Conservation (phyloP, 2,888 invertebrate genomes). For the Xestia rhomboidea region DNA sequence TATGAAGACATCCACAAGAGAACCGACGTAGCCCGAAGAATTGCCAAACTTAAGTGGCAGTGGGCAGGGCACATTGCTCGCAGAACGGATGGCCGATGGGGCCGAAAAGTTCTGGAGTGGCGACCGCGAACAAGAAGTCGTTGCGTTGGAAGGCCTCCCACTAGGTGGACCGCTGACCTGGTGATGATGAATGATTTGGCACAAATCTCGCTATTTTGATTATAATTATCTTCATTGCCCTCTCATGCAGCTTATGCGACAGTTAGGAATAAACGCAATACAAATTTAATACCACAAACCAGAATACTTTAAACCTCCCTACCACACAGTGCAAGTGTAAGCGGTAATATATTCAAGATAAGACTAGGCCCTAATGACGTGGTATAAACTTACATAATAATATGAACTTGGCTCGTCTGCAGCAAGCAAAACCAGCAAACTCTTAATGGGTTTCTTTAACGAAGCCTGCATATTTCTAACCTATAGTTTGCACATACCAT, state of each 20-base stretch:
- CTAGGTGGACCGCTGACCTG: no score
- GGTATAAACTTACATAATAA: neutral
- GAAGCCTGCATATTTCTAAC: neutral
- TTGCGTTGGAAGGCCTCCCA: no score
- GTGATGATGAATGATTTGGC: neutral
- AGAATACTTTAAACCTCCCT: neutral
- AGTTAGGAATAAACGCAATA: neutral
- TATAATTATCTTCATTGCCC: neutral
- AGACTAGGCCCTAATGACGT: neutral
- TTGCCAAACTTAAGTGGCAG: no score
- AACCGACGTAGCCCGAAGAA: no score
- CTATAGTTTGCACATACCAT: neutral
- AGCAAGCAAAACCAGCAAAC: constrained; percentile 3
- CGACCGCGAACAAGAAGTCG: no score
- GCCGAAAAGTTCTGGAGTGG: no score
- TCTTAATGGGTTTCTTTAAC: neutral
- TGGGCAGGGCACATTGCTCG: no score
- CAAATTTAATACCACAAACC: neutral
- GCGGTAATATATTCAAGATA: neutral
- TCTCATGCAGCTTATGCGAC: neutral
- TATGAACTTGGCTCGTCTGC: constrained; percentile 3
- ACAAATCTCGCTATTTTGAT: neutral
- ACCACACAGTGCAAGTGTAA: neutral
- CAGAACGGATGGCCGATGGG: no score
- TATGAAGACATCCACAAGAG: no score